These are phyloP conservation scores for Cheilosia pagana DNA, from an alignment of 2,888 invertebrate genomes.

Conservation along the genomic window DNA sequence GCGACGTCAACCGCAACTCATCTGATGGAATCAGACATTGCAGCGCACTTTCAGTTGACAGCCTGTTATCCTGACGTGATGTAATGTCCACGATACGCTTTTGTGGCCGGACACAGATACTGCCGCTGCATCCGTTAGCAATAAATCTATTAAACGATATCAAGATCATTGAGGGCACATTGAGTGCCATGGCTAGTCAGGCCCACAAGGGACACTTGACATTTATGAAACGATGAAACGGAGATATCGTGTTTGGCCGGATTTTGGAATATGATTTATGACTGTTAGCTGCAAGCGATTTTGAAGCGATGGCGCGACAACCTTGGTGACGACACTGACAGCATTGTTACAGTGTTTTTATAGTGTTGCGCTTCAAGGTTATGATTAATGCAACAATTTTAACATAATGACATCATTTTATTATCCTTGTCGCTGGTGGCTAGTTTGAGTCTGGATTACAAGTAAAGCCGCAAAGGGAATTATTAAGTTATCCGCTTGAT, in stretches of 20 bases:
- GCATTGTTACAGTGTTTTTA: slow-evolving; percentile 1
- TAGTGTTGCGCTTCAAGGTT: slow-evolving; percentile 1
- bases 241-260: slow-evolving; percentile 1
- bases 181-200: not conserved
- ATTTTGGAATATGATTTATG: slow-evolving; percentile 40
- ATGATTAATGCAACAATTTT: slow-evolving; percentile 29
- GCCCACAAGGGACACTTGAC: slow-evolving; percentile 20
- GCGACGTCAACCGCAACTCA: not conserved
- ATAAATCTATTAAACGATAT: slow-evolving; percentile 45
- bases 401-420: slow-evolving; percentile 9
- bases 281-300: slow-evolving; percentile 13
- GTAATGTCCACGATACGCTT: slow-evolving; percentile 1
- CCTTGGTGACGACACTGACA: slow-evolving; percentile 26
- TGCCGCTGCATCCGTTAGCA: slow-evolving; percentile 37
- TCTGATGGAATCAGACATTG: not conserved
- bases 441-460: not conserved
- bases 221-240: slow-evolving; percentile 18
- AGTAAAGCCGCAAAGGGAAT: slow-evolving; percentile 6
- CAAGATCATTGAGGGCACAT: slow-evolving; percentile 32
- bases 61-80: slow-evolving; percentile 8
- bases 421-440: slow-evolving; percentile 8
- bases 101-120: slow-evolving; percentile 15
- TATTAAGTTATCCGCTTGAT: not conserved
- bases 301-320: slow-evolving; percentile 20
- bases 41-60: slow-evolving; percentile 29